Conservation (phyloP, 1,140 invertebrate genomes). For the Drosophila sp. region DNA sequence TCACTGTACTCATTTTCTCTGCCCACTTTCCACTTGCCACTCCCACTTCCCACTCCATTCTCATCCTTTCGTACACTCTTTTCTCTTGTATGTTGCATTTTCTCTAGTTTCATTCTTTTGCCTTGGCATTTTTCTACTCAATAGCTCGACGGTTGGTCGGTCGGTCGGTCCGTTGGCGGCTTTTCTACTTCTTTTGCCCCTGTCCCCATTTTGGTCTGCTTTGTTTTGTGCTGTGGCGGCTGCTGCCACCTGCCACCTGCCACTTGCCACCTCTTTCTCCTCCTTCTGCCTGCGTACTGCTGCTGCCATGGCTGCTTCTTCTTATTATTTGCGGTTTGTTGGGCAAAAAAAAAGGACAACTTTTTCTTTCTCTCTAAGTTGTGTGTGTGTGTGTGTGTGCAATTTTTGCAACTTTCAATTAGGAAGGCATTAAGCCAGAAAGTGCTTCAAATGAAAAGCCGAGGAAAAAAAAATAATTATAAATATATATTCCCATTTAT, state of each 20-base stretch:
- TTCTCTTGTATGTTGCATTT: background rate
- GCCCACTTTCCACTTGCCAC: too few relatives aligned
- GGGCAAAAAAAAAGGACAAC: constrained; percentile 40
- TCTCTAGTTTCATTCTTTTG: constrained; percentile 22
- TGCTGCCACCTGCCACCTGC: constrained; percentile 16
- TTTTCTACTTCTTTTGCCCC: constrained; percentile 10
- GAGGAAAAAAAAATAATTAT: constrained; percentile 38
- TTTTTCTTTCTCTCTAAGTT: constrained; percentile 28
- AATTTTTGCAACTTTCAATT: constrained; percentile 82
- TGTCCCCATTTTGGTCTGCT: constrained; percentile 31
- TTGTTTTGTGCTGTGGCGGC: constrained; percentile 42
- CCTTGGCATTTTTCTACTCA: constrained; percentile 65
- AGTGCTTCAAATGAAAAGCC: constrained; percentile 68
- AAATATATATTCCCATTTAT: constrained; percentile 25
- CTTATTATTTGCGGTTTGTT: constrained; percentile 71
- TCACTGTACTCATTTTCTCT: too few relatives aligned
- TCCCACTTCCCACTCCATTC: background rate
- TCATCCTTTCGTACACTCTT: background rate
- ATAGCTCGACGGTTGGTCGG: constrained; percentile 44
- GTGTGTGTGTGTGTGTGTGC: constrained; percentile 28
- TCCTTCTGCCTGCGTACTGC: constrained; percentile 22
- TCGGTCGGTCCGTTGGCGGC: constrained; percentile 8
- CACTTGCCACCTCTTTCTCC: too few relatives aligned
- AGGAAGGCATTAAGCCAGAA: constrained; percentile 81
- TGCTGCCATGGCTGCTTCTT: constrained; percentile 25